Base-by-base conservation (phyloP, 92 coral and sea anemone genomes). In the Zoanthus sansibaricus region DNA sequence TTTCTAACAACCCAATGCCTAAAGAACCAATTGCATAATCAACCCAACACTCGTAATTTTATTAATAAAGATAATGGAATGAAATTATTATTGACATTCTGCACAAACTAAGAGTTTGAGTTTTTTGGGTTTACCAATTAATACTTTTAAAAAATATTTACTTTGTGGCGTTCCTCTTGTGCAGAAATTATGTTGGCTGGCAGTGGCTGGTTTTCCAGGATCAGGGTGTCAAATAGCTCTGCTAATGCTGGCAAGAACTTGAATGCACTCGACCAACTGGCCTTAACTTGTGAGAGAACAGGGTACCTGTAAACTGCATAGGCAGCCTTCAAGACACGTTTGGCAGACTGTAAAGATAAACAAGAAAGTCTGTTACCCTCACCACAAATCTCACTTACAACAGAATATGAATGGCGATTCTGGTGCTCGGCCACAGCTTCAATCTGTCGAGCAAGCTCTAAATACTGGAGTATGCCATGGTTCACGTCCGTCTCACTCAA, bases 341-440 rank as follows among this genome's bases (percentile, higher is more conserved):
- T 74, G 42, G 78, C 61, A 74, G 14, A 13, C 78, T 74, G 14
- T 15, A 74, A 20, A 15, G 80, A 21, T 66, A 76, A 8, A 9
- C 13, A 30, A 6, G 80, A 37, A 76, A 76, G 6, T 76, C 20
- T 33, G n/a, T 30, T 7, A 76, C 37, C 80, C 20, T 76, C 80
- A 76, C 80, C 80, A 16, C 80, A 52, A 17, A 76, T 76, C 1
- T 76, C 80, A 9, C 54, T 18, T 0, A 76, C 31, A 6, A 76
- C 80, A 17, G 80, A 76, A 74, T 74, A 74, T 0, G 6, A 20
- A 74, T 74, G 78, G 21, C 78, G 78, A 12, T 74, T 46, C 55
- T 37, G 42, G 42, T 37, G 42, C 42, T 37, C 42, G 42, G 42
- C 42, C 42, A 37, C 42, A 4, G 42, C 78, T 25, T 74, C 78